These are phyloP conservation scores for Serrognathus titanus DNA, from an alignment of 2,888 invertebrate genomes.

Conservation along the genomic window DNA sequence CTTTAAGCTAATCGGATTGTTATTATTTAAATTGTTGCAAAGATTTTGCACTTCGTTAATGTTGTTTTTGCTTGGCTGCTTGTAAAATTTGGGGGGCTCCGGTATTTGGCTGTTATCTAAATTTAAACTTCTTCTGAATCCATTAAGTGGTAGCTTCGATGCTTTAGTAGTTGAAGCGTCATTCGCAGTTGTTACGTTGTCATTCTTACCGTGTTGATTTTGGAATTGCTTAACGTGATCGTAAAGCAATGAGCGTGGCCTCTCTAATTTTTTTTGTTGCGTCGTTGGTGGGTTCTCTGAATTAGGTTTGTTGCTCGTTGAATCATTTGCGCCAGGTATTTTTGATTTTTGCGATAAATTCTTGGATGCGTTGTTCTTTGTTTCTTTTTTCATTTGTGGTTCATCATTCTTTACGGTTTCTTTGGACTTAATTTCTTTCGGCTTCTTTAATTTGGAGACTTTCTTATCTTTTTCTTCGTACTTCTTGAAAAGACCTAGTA, in stretches of 20 bases:
- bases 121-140: constrained; percentile 44
- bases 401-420: constrained; percentile 21
- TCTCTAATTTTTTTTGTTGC: constrained; percentile 48
- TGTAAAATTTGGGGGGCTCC: constrained; percentile 32
- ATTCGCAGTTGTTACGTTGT: constrained; percentile 36
- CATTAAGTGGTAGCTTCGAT: constrained; percentile 43
- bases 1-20: neutral
- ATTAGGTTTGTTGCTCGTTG: neutral
- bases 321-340: neutral
- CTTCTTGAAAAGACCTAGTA: constrained; percentile 74
- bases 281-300: neutral
- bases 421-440: constrained; percentile 25
- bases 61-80: constrained; percentile 13
- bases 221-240: constrained; percentile 55
- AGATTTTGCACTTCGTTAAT: neutral
- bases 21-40: neutral
- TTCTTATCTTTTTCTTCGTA: constrained; percentile 52
- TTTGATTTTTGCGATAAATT: neutral
- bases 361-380: constrained; percentile 29
- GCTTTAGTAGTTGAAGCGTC: constrained; percentile 33
- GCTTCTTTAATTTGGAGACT: constrained; percentile 36
- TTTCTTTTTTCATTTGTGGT: neutral
- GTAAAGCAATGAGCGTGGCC: constrained; percentile 55
- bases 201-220: constrained; percentile 50
- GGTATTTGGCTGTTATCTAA: constrained; percentile 32